Evolutionary conservation across 1,140 invertebrate genomes (phyloP).

Genomic region (Ceratoteleas bidentatus): DNA sequence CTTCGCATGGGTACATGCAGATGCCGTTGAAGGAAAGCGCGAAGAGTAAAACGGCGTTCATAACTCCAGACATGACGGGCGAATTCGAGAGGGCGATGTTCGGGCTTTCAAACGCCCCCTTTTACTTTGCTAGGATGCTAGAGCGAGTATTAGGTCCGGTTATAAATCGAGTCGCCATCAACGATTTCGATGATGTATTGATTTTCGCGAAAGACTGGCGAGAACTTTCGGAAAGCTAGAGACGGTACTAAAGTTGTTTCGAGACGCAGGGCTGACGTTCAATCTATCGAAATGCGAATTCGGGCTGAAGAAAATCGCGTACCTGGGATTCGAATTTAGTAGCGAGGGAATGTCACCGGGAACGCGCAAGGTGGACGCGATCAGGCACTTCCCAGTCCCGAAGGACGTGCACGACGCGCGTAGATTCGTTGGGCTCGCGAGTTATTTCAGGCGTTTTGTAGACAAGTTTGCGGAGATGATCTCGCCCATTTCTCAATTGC

Average conservation of each 20-base stretch:
- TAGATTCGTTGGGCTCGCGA: slow-evolving; percentile 69
- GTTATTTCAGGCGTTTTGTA: slow-evolving; percentile 71
- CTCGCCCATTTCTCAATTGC: not conserved
- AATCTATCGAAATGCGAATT: not conserved
- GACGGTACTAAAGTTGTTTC: not conserved
- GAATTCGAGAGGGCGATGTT: too few relatives aligned
- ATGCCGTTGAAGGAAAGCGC: not conserved
- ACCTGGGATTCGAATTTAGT: slow-evolving; percentile 10
- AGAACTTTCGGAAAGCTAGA: not conserved
- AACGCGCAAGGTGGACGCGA: slow-evolving; percentile 56
- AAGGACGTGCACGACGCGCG: slow-evolving; percentile 58
- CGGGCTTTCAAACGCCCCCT: slow-evolving; percentile 8
- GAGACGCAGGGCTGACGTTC: not conserved
- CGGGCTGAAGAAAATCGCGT: not conserved
- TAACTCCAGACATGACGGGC: slow-evolving; percentile 1
- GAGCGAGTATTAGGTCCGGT: not conserved
- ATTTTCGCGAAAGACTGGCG: slow-evolving; percentile 19
- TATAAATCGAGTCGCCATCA: not conserved
- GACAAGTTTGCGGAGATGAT: slow-evolving; percentile 18
- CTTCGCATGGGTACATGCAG: not conserved
- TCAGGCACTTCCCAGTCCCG: slow-evolving; percentile 66
- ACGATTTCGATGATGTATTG: slow-evolving; percentile 19
- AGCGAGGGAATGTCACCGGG: slow-evolving; percentile 23
- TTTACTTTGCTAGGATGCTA: slow-evolving; percentile 16
- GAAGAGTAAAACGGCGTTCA: not conserved